Conservation (phyloP, 1,140 invertebrate species). For the Zaprionus africanus region DNA sequence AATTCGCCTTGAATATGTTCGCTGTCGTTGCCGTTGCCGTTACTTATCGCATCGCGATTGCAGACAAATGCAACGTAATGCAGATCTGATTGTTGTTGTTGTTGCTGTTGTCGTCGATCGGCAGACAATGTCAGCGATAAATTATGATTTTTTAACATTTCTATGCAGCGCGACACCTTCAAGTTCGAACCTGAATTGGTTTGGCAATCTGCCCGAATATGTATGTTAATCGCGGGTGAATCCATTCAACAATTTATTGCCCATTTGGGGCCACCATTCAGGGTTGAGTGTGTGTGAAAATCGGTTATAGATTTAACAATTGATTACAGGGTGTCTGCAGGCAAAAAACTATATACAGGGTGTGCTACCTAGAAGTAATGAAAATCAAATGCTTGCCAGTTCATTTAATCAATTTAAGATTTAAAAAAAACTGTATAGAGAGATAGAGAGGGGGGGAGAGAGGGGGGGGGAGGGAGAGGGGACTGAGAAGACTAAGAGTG, state of each 20-base stretch:
- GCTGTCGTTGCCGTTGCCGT: conserved; percentile 4
- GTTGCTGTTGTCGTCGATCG: conserved; percentile 1
- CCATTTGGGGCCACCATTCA: conserved; percentile 6
- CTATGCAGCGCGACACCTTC: not conserved
- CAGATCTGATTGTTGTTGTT: conserved; percentile 14
- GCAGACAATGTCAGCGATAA: conserved; percentile 14
- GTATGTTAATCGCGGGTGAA: conserved; percentile 26
- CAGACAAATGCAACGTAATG: conserved; percentile 40
- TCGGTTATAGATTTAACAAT: not conserved
- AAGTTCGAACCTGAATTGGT: not conserved
- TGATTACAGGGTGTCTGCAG: not conserved
- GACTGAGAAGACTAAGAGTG: too few relatives aligned
- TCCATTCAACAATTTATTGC: conserved; percentile 5
- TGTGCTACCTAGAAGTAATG: too few relatives aligned
- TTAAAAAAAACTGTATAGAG: too few relatives aligned
- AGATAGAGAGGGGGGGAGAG: too few relatives aligned
- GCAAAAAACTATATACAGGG: too few relatives aligned
- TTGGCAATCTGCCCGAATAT: conserved; percentile 20
- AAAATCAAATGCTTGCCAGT: not conserved
- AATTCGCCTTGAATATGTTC: conserved; percentile 14
- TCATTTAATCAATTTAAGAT: not conserved
- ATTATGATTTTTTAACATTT: not conserved
- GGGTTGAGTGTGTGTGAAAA: not conserved
- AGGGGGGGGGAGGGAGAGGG: too few relatives aligned
- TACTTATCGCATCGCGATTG: conserved; percentile 27